Percentiles rank a stretch among this genome's conserved stretches.
Conservation (phyloP, 2,888 invertebrate species). For the Trichogramma dendrolimi region DNA sequence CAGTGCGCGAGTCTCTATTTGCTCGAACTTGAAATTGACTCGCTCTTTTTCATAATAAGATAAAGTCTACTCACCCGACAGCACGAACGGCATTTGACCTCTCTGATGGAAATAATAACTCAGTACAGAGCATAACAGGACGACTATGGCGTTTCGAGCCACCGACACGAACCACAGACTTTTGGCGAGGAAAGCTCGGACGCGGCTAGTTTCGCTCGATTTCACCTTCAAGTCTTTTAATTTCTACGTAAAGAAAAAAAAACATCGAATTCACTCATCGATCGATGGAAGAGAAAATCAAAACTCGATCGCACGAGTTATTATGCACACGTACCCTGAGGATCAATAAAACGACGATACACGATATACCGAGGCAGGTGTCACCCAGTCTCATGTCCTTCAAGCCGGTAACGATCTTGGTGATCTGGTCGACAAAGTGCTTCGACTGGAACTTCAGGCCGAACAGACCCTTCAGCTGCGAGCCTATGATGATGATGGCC, state of each 20-base stretch:
- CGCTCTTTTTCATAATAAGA: not conserved
- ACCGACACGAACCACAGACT: slow-evolving; percentile 71
- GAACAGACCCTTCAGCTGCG: slow-evolving; percentile 71
- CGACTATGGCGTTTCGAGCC: slow-evolving; percentile 74
- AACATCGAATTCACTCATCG: not conserved
- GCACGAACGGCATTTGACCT: slow-evolving; percentile 60
- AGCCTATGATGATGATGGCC: slow-evolving; percentile 70
- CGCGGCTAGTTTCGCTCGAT: slow-evolving; percentile 16
- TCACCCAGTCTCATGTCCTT: slow-evolving; percentile 59
- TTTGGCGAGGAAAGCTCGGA: slow-evolving; percentile 52
- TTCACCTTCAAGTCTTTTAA: slow-evolving; percentile 57
- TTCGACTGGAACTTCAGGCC: slow-evolving; percentile 68
- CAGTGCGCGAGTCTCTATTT: not conserved
- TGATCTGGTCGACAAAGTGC: slow-evolving; percentile 63
- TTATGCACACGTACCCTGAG: slow-evolving; percentile 60
- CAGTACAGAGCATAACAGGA: slow-evolving; percentile 61
- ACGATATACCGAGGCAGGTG: slow-evolving; percentile 62
- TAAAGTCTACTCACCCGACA: slow-evolving; percentile 36
- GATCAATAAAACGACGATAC: slow-evolving; percentile 63
- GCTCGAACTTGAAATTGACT: not conserved
- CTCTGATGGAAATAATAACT: slow-evolving; percentile 52
- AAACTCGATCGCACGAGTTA: not conserved
- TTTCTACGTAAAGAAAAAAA: slow-evolving; percentile 54
- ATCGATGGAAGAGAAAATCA: not conserved
- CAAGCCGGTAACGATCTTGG: slow-evolving; percentile 54